Evolutionary conservation across 2,888 invertebrate genomes (phyloP).

Genomic region (Brenthis ino): DNA sequence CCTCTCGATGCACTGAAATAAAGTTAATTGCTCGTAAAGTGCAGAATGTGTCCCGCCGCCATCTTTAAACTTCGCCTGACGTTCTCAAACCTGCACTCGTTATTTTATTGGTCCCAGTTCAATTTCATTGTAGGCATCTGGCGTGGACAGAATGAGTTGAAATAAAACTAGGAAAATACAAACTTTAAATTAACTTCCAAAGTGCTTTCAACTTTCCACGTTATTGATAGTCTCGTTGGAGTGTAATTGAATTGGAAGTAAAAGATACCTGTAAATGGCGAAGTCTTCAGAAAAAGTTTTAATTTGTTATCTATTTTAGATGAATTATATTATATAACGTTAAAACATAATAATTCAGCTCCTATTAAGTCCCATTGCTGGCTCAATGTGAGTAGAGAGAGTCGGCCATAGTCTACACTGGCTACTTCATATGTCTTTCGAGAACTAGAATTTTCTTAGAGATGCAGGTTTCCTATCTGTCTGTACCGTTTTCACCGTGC

Average conservation of each 20-base stretch:
- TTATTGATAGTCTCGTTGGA: conserved; percentile 14
- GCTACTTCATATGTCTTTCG: too few relatives aligned
- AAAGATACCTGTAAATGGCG: conserved; percentile 6
- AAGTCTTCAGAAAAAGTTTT: background rate
- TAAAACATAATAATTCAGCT: background rate
- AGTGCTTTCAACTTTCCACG: conserved; percentile 15
- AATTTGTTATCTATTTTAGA: background rate
- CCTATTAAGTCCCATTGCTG: background rate
- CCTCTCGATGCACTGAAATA: conserved; percentile 51
- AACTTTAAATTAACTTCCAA: conserved; percentile 21
- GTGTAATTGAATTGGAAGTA: conserved; percentile 11
- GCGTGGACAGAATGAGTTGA: conserved; percentile 26
- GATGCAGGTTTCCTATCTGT: too few relatives aligned
- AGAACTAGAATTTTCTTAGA: too few relatives aligned
- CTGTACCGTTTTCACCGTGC: too few relatives aligned
- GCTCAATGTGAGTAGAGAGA: background rate
- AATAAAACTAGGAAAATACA: conserved; percentile 24
- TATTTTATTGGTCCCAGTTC: conserved; percentile 36
- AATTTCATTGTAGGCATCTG: conserved; percentile 37
- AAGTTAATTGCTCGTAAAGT: conserved; percentile 58
- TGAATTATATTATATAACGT: background rate
- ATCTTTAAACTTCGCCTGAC: conserved; percentile 42
- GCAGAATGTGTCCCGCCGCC: conserved; percentile 46
- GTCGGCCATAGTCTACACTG: too few relatives aligned
- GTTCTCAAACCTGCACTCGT: conserved; percentile 35